These are phyloP conservation scores for Anabacerthia variegaticeps DNA, from an alignment of 2,797 vertebrate genomes.

Conservation along the genomic window DNA sequence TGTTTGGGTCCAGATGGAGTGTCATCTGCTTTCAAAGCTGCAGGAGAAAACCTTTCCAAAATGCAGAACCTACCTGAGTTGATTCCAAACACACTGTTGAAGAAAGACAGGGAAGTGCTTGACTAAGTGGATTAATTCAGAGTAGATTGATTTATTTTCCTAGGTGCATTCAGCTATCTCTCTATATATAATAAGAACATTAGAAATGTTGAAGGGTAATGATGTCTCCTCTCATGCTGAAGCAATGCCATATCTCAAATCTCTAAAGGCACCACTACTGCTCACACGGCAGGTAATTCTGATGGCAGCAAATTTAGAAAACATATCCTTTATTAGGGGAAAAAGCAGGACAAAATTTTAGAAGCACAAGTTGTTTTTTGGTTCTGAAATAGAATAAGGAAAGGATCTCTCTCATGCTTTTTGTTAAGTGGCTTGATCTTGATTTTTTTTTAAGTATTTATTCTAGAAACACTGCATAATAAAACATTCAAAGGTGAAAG, in stretches of 20 bases:
- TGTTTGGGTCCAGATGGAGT: background rate
- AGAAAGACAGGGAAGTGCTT: background rate
- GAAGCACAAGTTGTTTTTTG: fast-evolving
- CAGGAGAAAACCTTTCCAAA: background rate
- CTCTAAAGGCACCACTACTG: background rate
- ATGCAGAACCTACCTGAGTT: background rate
- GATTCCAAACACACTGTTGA: background rate
- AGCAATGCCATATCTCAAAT: background rate
- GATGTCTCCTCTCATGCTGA: background rate
- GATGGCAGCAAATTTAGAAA: background rate
- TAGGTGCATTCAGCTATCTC: background rate
- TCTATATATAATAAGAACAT: background rate
- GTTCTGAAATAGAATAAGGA: background rate
- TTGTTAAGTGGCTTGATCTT: background rate
- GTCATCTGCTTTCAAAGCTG: background rate
- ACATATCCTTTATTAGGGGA: background rate
- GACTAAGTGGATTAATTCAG: background rate
- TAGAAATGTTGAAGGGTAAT: background rate
- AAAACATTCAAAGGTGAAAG: background rate
- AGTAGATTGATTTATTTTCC: background rate
- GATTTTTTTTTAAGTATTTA: background rate
- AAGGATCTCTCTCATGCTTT: background rate
- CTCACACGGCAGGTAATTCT: background rate
- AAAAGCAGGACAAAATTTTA: background rate
- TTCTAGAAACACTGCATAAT: background rate